These are phyloP conservation scores for Drosophila oshimai DNA, from an alignment of 1,140 invertebrate genomes.

Conservation along the genomic window DNA sequence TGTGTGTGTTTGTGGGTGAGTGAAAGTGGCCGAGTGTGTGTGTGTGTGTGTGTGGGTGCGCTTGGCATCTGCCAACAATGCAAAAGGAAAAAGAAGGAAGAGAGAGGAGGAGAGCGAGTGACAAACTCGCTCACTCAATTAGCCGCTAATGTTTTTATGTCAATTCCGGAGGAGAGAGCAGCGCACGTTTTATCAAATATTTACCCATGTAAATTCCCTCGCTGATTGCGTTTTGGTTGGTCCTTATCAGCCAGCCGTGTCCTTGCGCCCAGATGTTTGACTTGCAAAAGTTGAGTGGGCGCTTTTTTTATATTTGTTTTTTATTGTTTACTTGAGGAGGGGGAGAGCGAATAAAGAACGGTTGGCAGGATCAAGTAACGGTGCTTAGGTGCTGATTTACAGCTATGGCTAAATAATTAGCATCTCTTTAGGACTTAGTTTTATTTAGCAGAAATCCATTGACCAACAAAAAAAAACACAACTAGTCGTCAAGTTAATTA, in stretches of 20 bases:
- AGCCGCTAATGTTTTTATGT: constrained; percentile 54
- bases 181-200: constrained; percentile 54
- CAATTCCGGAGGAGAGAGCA: constrained; percentile 21
- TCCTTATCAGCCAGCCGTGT: constrained; percentile 34
- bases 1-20: neutral
- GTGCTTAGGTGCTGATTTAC: neutral
- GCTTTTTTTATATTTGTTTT: neutral
- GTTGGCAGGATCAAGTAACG: constrained; percentile 11
- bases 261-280: constrained; percentile 15
- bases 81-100: constrained; percentile 28
- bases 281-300: too few relatives aligned
- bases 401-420: neutral
- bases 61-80: constrained; percentile 55
- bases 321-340: too few relatives aligned
- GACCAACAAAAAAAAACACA: too few relatives aligned
- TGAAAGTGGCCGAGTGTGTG: neutral
- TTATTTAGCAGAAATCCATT: too few relatives aligned
- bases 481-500: too few relatives aligned
- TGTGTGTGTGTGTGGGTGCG: constrained; percentile 2
- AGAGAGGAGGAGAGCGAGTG: neutral
- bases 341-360: too few relatives aligned
- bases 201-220: constrained; percentile 39
- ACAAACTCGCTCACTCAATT: constrained; percentile 54
- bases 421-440: too few relatives aligned
- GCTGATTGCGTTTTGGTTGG: constrained; percentile 14